Evolutionary conservation across 2,797 vertebrate genomes (phyloP).

Genomic region (Syndactyla subalaris): DNA sequence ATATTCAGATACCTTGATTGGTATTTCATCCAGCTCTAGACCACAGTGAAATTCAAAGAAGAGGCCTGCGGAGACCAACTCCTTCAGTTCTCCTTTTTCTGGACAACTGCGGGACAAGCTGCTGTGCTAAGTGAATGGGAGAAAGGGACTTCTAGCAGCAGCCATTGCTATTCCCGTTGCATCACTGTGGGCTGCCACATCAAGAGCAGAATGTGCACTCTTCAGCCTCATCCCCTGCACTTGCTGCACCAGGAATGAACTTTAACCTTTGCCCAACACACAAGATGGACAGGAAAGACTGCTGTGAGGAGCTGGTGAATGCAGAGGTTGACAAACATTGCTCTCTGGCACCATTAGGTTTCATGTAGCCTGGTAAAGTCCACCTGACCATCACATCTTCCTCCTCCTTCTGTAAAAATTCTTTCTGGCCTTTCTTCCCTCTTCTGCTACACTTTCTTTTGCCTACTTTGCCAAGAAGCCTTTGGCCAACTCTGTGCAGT

Average conservation of each 20-base stretch:
- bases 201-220: rapidly evolving
- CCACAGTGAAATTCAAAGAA: not conserved
- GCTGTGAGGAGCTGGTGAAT: not conserved
- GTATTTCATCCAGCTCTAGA: not conserved
- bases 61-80: not conserved
- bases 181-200: not conserved
- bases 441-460: not conserved
- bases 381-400: not conserved
- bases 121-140: not conserved
- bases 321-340: not conserved
- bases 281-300: not conserved
- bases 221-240: not conserved
- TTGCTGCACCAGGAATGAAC: not conserved
- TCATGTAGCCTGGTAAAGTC: not conserved
- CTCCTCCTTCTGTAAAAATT: not conserved
- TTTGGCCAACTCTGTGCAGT: not conserved
- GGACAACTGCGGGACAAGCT: not conserved
- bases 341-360: not conserved
- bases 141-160: not conserved
- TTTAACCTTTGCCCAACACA: not conserved
- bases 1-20: not conserved
- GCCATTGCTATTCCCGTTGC: not conserved
- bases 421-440: not conserved
- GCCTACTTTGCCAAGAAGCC: not conserved
- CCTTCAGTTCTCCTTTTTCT: not conserved